Conservation (phyloP, 2,888 invertebrate species). For the Athalia cordata region DNA sequence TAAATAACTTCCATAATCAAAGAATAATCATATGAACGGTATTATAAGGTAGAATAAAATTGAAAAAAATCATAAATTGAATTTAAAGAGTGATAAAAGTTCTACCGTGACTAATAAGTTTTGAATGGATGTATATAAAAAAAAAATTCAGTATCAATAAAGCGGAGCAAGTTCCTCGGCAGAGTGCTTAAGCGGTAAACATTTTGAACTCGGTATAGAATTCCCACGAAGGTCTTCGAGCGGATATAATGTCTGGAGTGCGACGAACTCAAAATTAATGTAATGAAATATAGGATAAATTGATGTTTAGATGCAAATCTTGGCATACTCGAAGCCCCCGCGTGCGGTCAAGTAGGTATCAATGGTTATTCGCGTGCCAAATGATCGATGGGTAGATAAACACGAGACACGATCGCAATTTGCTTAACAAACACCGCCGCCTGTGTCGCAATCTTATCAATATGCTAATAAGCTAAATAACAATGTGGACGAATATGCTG, state of each 20-base stretch:
- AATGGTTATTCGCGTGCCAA: constrained; percentile 8
- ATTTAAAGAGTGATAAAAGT: neutral
- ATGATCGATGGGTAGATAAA: constrained; percentile 14
- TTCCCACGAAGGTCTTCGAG: neutral
- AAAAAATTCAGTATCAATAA: neutral
- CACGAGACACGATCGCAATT: constrained; percentile 1
- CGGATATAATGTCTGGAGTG: neutral
- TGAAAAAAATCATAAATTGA: neutral
- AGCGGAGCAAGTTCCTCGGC: constrained; percentile 6
- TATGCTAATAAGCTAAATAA: neutral
- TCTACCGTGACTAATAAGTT: constrained; percentile 9
- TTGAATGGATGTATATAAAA: neutral
- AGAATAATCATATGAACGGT: neutral
- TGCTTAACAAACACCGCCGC: constrained; percentile 23
- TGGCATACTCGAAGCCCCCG: neutral
- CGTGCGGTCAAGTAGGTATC: neutral
- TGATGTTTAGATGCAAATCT: neutral
- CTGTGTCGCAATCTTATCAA: neutral
- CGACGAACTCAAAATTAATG: constrained; percentile 14
- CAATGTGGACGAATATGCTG: neutral
- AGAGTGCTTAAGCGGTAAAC: neutral
- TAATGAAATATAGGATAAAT: neutral
- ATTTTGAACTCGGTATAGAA: neutral
- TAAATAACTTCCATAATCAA: neutral
- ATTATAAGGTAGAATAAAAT: no score